These are phyloP conservation scores for Serinus canaria DNA, from an alignment of 2,113 vertebrate species.

Conservation along the genomic window DNA sequence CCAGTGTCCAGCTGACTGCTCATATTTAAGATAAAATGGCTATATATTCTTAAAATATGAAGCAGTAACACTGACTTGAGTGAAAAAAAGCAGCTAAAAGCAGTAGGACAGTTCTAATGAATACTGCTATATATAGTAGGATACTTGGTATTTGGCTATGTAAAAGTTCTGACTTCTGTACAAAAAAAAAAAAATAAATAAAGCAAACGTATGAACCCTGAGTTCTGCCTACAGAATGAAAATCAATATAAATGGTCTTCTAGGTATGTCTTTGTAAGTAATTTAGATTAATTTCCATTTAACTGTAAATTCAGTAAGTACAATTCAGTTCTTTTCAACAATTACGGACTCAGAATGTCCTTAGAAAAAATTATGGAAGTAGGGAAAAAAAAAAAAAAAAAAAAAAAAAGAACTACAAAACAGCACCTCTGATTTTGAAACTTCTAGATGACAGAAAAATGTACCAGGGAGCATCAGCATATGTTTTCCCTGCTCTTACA, in stretches of 20 bases:
- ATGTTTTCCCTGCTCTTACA: neutral
- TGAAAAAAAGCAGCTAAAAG: neutral
- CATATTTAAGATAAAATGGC: neutral
- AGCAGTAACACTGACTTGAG: neutral
- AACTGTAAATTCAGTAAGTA: neutral
- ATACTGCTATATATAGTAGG: neutral
- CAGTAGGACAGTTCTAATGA: neutral
- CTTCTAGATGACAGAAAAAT: neutral
- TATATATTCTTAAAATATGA: neutral
- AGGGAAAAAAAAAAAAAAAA: neutral
- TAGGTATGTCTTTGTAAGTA: neutral
- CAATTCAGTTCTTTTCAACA: neutral
- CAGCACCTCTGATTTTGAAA: neutral
- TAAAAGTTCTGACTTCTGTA: neutral
- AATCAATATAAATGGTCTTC: neutral
- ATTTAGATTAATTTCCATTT: neutral
- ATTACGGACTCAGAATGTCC: neutral
- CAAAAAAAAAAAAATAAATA: neutral
- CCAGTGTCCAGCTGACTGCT: neutral
- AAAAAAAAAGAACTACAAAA: neutral
- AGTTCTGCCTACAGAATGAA: neutral
- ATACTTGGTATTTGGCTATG: neutral
- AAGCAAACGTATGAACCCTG: neutral
- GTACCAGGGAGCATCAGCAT: neutral
- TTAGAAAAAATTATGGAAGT: neutral